phyloP scores from a whole-genome alignment of 2,797 vertebrate genomes.

The Valencia hispanica region DNA sequence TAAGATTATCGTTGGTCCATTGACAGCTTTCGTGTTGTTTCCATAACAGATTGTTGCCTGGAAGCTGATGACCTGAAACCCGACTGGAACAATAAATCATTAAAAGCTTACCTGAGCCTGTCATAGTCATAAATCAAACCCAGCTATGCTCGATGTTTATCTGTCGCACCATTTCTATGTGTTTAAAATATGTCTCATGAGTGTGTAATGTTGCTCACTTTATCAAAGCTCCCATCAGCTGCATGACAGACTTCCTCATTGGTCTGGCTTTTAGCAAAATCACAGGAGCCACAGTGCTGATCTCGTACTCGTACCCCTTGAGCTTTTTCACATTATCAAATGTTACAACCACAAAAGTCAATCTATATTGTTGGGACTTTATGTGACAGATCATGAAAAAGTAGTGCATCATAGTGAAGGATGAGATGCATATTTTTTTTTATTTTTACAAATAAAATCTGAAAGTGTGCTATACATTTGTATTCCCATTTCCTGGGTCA shows the following conservation, averaged over 20 bases:
- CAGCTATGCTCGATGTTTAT: slow-evolving; percentile 55
- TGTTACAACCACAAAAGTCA: background rate
- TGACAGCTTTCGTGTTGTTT: slow-evolving; percentile 78
- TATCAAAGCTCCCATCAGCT: slow-evolving; percentile 59
- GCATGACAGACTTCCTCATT: slow-evolving; percentile 27
- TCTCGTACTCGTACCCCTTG: background rate
- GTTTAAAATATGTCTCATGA: slow-evolving; percentile 66
- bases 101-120: slow-evolving; percentile 74
- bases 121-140: slow-evolving; percentile 80
- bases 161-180: slow-evolving; percentile 46
- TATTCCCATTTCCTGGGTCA: too few relatives aligned
- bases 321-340: background rate
- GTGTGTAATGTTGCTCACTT: slow-evolving; percentile 66
- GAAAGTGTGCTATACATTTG: too few relatives aligned
- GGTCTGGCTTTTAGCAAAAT: slow-evolving; percentile 16
- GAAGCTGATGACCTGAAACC: slow-evolving; percentile 81
- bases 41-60: slow-evolving; percentile 78
- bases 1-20: slow-evolving; percentile 75
- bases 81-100: slow-evolving; percentile 81
- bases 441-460: background rate
- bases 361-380: background rate
- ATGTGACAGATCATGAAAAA: background rate
- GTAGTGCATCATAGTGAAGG: background rate
- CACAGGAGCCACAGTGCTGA: background rate
- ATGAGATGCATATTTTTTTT: background rate